Evolutionary conservation across 1,140 invertebrate genomes (phyloP).

Genomic region (Drosophila setifemur): DNA sequence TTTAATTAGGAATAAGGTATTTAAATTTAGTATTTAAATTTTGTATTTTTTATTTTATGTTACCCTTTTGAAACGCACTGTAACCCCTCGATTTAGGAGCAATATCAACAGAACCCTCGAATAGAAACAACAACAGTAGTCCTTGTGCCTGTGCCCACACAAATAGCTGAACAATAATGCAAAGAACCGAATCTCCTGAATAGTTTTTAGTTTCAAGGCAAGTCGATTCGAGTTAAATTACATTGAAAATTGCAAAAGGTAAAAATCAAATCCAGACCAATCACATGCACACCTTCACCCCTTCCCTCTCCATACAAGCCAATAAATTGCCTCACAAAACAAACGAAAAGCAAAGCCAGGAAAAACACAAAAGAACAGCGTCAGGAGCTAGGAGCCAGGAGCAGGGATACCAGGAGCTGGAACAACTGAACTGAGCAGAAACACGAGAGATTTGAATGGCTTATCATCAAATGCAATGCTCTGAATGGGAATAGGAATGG

Average conservation of each 20-base stretch:
- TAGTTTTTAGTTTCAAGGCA: slow-evolving; percentile 56
- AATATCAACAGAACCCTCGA: neutral
- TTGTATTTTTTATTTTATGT: neutral
- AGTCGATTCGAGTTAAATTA: slow-evolving; percentile 71
- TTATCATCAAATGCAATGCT: slow-evolving; percentile 44
- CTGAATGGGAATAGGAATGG: slow-evolving; percentile 42
- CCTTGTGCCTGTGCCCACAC: slow-evolving; percentile 2
- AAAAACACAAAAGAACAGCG: slow-evolving; percentile 16
- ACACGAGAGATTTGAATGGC: slow-evolving; percentile 36
- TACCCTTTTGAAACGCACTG: slow-evolving; percentile 23
- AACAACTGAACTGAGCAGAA: too few relatives aligned
- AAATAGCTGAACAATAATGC: slow-evolving; percentile 26
- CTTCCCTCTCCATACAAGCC: too few relatives aligned
- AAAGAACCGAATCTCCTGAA: slow-evolving; percentile 10
- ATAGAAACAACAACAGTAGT: slow-evolving; percentile 8
- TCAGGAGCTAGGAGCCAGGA: slow-evolving; percentile 2
- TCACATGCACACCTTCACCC: slow-evolving; percentile 12
- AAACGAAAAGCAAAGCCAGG: slow-evolving; percentile 44
- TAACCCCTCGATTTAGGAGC: slow-evolving; percentile 14
- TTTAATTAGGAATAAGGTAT: too few relatives aligned
- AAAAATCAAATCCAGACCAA: slow-evolving; percentile 21
- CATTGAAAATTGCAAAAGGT: slow-evolving; percentile 69
- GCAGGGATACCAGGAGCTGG: neutral
- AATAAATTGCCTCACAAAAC: slow-evolving; percentile 52
- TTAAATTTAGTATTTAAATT: neutral